Evolutionary conservation across 2,113 vertebrate genomes (phyloP).

Genomic region (Orycteropus afer): DNA sequence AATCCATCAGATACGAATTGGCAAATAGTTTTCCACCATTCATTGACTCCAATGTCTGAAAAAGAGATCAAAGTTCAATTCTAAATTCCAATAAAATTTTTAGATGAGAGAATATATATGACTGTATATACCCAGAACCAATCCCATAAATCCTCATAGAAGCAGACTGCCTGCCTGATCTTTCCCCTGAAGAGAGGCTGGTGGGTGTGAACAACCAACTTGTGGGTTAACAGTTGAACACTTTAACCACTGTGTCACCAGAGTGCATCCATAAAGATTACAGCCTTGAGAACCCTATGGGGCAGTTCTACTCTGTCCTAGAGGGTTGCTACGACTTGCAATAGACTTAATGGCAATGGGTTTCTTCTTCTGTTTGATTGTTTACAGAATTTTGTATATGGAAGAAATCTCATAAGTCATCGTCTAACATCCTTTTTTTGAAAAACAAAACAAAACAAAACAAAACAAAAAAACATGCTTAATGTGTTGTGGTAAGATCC

Average conservation of each 20-base stretch:
- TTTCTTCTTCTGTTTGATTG: background rate
- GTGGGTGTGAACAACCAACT: too few relatives aligned
- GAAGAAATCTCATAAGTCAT: background rate
- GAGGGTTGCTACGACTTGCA: background rate
- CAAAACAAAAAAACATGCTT: background rate
- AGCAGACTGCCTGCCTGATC: background rate
- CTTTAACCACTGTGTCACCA: background rate
- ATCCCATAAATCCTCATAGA: background rate
- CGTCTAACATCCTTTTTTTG: background rate
- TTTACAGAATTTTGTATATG: constrained; percentile 19
- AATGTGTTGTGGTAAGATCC: background rate
- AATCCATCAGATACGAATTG: constrained; percentile 88
- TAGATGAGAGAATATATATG: background rate
- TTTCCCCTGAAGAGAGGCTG: background rate
- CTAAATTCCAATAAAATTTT: background rate
- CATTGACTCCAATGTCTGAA: constrained; percentile 91
- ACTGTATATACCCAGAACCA: background rate
- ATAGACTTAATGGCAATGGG: background rate
- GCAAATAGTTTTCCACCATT: constrained; percentile 92
- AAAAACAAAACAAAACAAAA: background rate
- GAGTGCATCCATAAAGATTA: background rate
- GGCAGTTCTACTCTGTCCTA: too few relatives aligned
- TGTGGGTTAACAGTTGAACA: background rate
- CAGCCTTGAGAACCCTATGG: background rate
- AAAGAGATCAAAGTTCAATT: constrained; percentile 43